These are phyloP conservation scores for Drosophila diplacantha DNA, from an alignment of 2,888 invertebrate species.

Conservation along the genomic window DNA sequence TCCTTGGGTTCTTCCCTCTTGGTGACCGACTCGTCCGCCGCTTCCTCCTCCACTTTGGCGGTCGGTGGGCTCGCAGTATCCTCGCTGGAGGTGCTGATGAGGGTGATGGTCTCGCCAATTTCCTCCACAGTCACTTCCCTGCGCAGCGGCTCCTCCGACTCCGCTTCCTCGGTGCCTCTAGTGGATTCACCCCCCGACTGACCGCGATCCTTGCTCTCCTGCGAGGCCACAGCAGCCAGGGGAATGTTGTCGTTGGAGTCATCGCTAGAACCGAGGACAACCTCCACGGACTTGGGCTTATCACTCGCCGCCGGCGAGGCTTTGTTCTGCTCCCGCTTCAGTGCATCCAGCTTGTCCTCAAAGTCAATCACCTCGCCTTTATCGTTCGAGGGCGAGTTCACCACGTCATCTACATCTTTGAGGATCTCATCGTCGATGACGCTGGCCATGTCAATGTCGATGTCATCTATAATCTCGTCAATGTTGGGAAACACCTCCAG, in stretches of 20 bases:
- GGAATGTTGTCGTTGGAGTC: conserved; percentile 77
- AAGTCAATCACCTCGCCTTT: conserved; percentile 58
- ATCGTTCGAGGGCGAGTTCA: conserved; percentile 47
- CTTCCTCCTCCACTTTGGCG: conserved; percentile 2
- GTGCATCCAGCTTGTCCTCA: conserved; percentile 55
- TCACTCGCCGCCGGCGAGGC: conserved; percentile 14
- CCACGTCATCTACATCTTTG: conserved; percentile 72
- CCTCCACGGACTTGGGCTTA: conserved; percentile 49
- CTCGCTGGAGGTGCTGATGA: conserved; percentile 50
- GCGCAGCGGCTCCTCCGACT: conserved; percentile 26
- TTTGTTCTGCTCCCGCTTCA: conserved; percentile 40
- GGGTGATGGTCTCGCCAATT: conserved; percentile 55
- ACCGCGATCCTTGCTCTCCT: conserved; percentile 65
- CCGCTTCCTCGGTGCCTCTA: conserved; percentile 24
- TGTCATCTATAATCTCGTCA: conserved; percentile 75
- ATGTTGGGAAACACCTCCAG: conserved; percentile 76
- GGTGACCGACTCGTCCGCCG: background rate
- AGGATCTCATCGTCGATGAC: conserved; percentile 75
- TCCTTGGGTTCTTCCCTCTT: conserved; percentile 12
- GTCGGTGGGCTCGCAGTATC: conserved; percentile 44
- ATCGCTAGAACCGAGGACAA: conserved; percentile 70
- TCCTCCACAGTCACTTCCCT: conserved; percentile 52
- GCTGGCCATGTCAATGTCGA: conserved; percentile 75
- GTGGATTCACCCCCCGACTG: conserved; percentile 22
- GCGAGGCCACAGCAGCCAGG: conserved; percentile 68